Evolutionary conservation across 2,113 vertebrate species (phyloP), one percentile per base, ranked within the genome.

Genomic region (Genyomyrus donnyi): DNA sequence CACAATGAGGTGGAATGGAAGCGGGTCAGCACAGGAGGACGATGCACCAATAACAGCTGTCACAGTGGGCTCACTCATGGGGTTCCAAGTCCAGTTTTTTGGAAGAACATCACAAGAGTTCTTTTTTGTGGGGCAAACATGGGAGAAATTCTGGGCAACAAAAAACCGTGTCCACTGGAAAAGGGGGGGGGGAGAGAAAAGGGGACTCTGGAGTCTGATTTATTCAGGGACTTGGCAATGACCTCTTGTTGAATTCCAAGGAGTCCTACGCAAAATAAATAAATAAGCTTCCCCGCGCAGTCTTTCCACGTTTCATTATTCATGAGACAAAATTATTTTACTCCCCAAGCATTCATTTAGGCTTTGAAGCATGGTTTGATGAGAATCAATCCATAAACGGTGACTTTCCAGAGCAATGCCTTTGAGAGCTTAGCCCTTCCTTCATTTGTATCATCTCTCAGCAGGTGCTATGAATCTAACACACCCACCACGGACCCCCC

Each of bases 251-350:
- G 24, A 49, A 88, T 89, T 89, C 80, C 90, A 66, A 77, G 53
- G 87, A 85, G 88, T n/a, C 88, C 88, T 49, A 42, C 27, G 52
- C 58, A 90, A 62, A 86, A 50, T 48, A 85, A 85, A 48, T n/a
- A 85, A 85, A 49, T 85, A 89, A 89, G 53, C 88, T 56, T 74
- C 85, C 6, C 45, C 89, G 85, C 85, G 70, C 62, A 31, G 88
- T 90, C 90, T 87, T 86, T 91, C 90, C 90, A 88, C 83, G 87
- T 91, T 92, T 91, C 88, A 93, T 93, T 93, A 93, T 93, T 91
- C 85, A 90, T 91, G 88, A 91, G 89, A 80, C 91, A 77, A 92
- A 92, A 92, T 92, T 92, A 92, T 92, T 92, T 87, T 90, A 52
- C 77, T 91, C 91, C 92, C 86, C 90, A 90, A 91, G 92, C 91